Base-by-base conservation (phyloP, 2,797 vertebrate genomes). In the Notolepis coatsorum region DNA sequence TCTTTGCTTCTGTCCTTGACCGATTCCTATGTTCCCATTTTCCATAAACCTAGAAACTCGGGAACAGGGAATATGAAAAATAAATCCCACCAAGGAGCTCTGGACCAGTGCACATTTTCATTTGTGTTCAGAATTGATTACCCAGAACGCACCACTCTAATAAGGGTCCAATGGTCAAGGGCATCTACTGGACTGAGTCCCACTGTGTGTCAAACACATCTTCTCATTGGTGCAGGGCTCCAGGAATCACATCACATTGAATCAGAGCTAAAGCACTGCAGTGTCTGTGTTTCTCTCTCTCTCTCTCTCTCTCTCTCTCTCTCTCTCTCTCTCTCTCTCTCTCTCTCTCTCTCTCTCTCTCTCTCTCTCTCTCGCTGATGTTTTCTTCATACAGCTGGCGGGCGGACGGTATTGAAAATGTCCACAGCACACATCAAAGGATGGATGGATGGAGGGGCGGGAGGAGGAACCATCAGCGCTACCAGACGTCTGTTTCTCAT, bases 401-500 rank as follows among this genome's bases (percentile, higher is more conserved):
- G 52, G 51, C 71, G 68, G 66, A 80, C 37, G 64, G 80, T 85
- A 80, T 73, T 81, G 72, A 87, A 90, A 88, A 88, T 81, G 80
- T 84, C 75, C 82, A 84, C 27, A 37, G 71, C 45, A 15, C 79
- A 82, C 81, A 88, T 90, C 82, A 90, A 85, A 89, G 73, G 75
- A 64, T 65, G 72, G 75, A 70, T 61, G 33, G 38, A 61, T 3
- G 33, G 7, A 7, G 9, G 5, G 2, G 4, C 1, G 33, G 2
- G 46, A 35, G 48, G 50, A 10, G 70, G 63, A 39, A 49, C 43
- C 72, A 73, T 78, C 78, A 71, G 59, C 72, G 84, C 81, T 84
- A 84, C 82, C 86, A 89, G 79, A 86, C 65, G 62, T 80, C 85
- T 87, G 80, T 68, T 75, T 88, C 73, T 85, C 79, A 90, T 87